These are phyloP conservation scores for Netelia fuscicornis DNA, from an alignment of 2,888 invertebrate genomes.

Conservation along the genomic window DNA sequence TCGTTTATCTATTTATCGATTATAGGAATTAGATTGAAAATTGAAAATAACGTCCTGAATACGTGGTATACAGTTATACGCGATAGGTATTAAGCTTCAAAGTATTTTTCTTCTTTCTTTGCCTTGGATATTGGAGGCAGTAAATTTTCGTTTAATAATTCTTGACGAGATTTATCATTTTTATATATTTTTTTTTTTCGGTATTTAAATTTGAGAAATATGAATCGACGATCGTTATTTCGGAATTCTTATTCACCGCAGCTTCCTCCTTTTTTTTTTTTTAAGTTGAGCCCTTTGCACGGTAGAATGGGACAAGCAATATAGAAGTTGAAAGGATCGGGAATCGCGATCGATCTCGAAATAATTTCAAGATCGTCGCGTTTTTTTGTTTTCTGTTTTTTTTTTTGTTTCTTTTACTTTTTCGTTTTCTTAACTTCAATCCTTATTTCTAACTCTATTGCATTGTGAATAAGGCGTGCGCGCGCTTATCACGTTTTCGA, in stretches of 20 bases:
- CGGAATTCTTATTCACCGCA: constrained; percentile 27
- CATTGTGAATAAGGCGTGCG: constrained; percentile 58
- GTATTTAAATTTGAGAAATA: constrained; percentile 26
- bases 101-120: constrained; percentile 13
- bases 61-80: constrained; percentile 21
- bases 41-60: constrained; percentile 55
- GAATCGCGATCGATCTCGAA: constrained; percentile 37
- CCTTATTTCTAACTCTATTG: constrained; percentile 57
- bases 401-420: background rate
- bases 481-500: constrained; percentile 49
- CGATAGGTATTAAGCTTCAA: constrained; percentile 39
- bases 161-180: constrained; percentile 37
- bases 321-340: constrained; percentile 43
- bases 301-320: constrained; percentile 43
- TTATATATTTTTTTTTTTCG: constrained; percentile 30
- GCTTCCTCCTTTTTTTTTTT: constrained; percentile 2
- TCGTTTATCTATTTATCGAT: constrained; percentile 53
- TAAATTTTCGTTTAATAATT: constrained; percentile 28
- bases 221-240: constrained; percentile 50
- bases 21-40: constrained; percentile 51
- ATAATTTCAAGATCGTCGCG: background rate
- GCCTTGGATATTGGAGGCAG: constrained; percentile 47
- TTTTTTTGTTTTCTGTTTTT: background rate
- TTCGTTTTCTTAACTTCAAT: constrained; percentile 51
- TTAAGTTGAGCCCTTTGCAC: constrained; percentile 31